These are phyloP conservation scores for Phenganax subtilis DNA, from an alignment of 92 coral and sea anemone species.

Conservation along the genomic window DNA sequence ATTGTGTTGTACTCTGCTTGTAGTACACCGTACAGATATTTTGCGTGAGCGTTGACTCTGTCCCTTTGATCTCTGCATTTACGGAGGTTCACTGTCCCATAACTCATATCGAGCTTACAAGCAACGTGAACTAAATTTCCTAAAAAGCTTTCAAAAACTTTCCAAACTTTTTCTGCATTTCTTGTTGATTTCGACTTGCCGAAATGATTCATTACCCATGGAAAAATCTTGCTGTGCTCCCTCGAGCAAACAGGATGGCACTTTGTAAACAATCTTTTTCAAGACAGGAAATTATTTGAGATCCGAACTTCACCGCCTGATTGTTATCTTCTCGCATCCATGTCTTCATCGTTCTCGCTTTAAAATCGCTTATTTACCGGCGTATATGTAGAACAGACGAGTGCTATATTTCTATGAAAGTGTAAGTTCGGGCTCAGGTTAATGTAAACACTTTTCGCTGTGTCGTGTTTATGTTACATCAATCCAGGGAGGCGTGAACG, in stretches of 20 bases:
- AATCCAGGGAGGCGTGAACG: no score
- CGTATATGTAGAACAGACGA: no score
- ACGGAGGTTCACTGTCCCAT: no score
- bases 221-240: not conserved
- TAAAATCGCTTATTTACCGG: not conserved
- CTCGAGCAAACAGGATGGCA: not conserved
- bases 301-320: not conserved
- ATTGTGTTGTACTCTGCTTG: no score
- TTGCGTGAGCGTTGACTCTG: no score
- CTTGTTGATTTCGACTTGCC: not conserved
- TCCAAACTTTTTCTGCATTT: not conserved
- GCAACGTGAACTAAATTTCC: no score
- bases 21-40: no score
- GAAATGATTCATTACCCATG: not conserved
- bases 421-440: not conserved
- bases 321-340: not conserved
- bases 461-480: no score
- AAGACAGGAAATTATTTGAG: conserved; percentile 2
- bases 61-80: no score
- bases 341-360: not conserved
- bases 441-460: no score
- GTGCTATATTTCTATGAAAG: not conserved
- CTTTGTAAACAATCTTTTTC: not conserved
- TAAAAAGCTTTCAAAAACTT: no score
- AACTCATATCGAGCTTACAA: no score